Evolutionary conservation across 2,888 invertebrate species (phyloP).

Genomic region (Lampropteryx suffumata): DNA sequence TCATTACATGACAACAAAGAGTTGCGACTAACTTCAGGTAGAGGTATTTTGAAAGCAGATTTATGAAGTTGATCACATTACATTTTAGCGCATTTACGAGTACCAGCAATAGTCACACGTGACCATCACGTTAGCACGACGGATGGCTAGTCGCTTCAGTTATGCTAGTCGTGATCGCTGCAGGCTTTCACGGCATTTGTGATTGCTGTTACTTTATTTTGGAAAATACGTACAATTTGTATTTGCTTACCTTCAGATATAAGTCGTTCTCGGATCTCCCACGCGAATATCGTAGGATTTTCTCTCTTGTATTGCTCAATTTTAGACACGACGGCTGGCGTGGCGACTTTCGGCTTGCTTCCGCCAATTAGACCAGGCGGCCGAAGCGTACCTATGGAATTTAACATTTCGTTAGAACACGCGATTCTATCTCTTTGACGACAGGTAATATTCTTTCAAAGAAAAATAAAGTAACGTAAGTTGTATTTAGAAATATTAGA

Average conservation of each 20-base stretch:
- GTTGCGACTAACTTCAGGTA: background rate
- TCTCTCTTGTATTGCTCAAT: constrained; percentile 99
- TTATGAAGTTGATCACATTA: constrained; percentile 4
- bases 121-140: constrained; percentile 22
- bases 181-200: constrained; percentile 49
- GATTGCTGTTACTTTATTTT: constrained; percentile 28
- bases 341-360: constrained; percentile 98
- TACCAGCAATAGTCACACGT: constrained; percentile 6
- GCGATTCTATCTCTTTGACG: constrained; percentile 2
- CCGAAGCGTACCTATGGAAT: constrained; percentile 88
- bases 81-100: constrained; percentile 7
- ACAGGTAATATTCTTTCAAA: too few relatives aligned
- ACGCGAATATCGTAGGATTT: constrained; percentile 99
- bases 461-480: too few relatives aligned
- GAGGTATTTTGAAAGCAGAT: background rate
- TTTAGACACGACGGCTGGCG: constrained; percentile 97
- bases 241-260: constrained; percentile 94
- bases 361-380: constrained; percentile 97
- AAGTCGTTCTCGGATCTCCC: constrained; percentile 98
- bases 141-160: constrained; percentile 21
- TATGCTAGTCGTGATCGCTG: constrained; percentile 59
- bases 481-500: too few relatives aligned
- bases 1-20: too few relatives aligned
- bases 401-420: constrained; percentile 16
- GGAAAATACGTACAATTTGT: constrained; percentile 32